Base-by-base conservation (phyloP, 2,113 vertebrate species). In the Tylochromis polylepis region DNA sequence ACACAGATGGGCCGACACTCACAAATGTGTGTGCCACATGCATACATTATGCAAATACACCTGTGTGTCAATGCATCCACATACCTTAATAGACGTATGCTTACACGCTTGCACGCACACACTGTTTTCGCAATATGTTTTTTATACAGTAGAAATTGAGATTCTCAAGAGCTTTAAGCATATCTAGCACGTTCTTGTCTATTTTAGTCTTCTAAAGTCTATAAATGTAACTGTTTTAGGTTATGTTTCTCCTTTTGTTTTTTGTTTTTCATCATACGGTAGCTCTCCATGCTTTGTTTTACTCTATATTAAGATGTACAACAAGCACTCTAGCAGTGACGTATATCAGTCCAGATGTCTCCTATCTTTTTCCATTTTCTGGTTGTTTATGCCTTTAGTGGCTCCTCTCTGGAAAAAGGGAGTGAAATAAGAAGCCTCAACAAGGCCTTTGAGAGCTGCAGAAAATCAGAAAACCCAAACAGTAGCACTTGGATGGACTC, bases 41-140 rank as follows among this genome's bases (percentile, higher is more conserved):
- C 88, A 93, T 92, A 82, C 84, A 94, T 93, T 94, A 96, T 93
- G 89, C 70, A 94, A 84, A 94, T 92, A 16, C 31, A 67, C 55
- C 43, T 49, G 11, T 59, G 70, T 87, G 24, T 83, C 46, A 85
- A 79, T 86, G 85, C 88, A 67, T 58, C 70, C 34, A 14, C 78
- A 65, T 67, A 84, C 57, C 70, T 82, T 67, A 82, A 85, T 80
- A 46, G 46, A 84, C 4, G 2, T 51, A 43, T 65, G 14, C 62
- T 46, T 62, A 51, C n/a, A 43, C 12, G 49, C 29, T 38, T 11
- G 3, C n/a, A 31, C 51, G 36, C 53, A 27, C 6, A 46, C 46
- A 31, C n/a, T 59, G 14, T 49, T 31, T 58, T 18, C n/a, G 77
- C 14, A 88, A 56, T 83, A n/a, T 34, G 57, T 11, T 38, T 3